Conservation (phyloP, 1,140 invertebrate species). For the Drosophila nigrodunni region DNA sequence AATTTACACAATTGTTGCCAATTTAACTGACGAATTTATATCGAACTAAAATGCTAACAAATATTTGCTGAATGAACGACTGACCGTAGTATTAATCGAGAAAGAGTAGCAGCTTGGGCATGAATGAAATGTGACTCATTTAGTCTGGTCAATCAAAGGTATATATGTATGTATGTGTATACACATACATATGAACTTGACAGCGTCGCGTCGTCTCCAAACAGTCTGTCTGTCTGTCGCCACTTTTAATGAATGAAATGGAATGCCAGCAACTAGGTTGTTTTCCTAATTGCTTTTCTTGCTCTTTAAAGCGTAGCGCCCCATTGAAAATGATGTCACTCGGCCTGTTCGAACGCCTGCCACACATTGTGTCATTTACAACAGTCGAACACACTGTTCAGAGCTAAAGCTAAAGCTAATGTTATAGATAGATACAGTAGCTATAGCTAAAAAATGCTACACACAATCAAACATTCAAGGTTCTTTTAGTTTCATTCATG, state of each 20-base stretch:
- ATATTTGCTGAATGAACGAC: constrained; percentile 41
- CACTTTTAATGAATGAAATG: constrained; percentile 81
- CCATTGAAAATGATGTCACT: constrained; percentile 77
- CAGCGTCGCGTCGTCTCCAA: constrained; percentile 46
- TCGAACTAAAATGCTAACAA: constrained; percentile 31
- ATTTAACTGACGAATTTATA: constrained; percentile 35
- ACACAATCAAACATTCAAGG: constrained; percentile 44
- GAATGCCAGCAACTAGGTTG: constrained; percentile 54
- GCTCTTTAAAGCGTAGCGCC: constrained; percentile 40
- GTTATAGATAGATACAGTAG: background rate
- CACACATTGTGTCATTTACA: constrained; percentile 37
- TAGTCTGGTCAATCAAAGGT: constrained; percentile 39
- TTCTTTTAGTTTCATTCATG: constrained; percentile 76
- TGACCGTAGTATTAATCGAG: constrained; percentile 15
- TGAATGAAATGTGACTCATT: constrained; percentile 64
- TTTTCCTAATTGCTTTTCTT: constrained; percentile 71
- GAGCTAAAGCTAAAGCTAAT: constrained; percentile 3
- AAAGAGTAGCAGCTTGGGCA: constrained; percentile 24
- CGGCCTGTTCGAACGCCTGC: constrained; percentile 25
- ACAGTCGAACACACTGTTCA: constrained; percentile 6
- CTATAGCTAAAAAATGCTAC: background rate
- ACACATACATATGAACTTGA: background rate
- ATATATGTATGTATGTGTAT: constrained; percentile 12
- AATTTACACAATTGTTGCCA: constrained; percentile 43
- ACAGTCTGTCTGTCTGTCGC: constrained; percentile 63